A percentile compares a stretch with the other conserved stretches of the same genome.
Evolutionary conservation across 2,888 invertebrate genomes (phyloP).

Genomic region (Troglohyphantes excavatus): DNA sequence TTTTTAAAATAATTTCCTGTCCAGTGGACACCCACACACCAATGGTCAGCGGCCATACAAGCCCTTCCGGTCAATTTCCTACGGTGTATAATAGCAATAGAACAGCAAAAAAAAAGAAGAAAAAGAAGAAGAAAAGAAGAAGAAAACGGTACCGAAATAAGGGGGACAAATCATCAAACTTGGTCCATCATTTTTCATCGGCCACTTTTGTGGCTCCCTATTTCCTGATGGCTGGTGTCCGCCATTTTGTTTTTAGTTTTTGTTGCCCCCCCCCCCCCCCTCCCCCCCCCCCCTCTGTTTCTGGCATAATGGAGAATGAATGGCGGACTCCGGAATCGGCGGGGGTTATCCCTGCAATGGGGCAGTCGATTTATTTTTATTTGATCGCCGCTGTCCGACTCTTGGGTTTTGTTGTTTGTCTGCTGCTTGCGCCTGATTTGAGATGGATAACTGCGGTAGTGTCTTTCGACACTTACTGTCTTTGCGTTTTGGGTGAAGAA

Average conservation of each 20-base stretch:
- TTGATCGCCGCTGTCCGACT: constrained; percentile 44
- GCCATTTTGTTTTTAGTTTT: constrained; percentile 14
- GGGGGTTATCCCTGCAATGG: constrained; percentile 49
- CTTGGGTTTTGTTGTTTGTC: neutral
- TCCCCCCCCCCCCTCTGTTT: constrained; percentile 38
- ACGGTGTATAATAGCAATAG: constrained; percentile 66
- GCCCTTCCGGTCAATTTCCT: constrained; percentile 75
- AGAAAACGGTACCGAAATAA: constrained; percentile 40
- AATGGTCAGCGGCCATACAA: constrained; percentile 44
- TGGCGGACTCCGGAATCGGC: constrained; percentile 42
- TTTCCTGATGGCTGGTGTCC: constrained; percentile 65
- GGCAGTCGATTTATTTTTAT: constrained; percentile 67
- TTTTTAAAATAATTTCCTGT: constrained; percentile 67
- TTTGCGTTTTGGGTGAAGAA: neutral
- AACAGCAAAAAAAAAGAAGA: constrained; percentile 15
- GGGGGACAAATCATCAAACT: constrained; percentile 72
- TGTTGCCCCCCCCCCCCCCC: constrained; percentile 14
- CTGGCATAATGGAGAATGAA: constrained; percentile 71
- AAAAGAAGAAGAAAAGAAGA: constrained; percentile 20
- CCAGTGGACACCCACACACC: constrained; percentile 43
- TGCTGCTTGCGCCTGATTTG: constrained; percentile 43
- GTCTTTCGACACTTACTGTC: constrained; percentile 5
- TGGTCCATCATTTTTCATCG: constrained; percentile 75
- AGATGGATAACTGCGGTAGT: constrained; percentile 29
- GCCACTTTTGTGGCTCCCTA: constrained; percentile 73